A percentile compares a stretch with the other conserved stretches of the same genome.
These are phyloP conservation scores for Canis aureus DNA, from an alignment of 2,113 vertebrate genomes.

Conservation along the genomic window DNA sequence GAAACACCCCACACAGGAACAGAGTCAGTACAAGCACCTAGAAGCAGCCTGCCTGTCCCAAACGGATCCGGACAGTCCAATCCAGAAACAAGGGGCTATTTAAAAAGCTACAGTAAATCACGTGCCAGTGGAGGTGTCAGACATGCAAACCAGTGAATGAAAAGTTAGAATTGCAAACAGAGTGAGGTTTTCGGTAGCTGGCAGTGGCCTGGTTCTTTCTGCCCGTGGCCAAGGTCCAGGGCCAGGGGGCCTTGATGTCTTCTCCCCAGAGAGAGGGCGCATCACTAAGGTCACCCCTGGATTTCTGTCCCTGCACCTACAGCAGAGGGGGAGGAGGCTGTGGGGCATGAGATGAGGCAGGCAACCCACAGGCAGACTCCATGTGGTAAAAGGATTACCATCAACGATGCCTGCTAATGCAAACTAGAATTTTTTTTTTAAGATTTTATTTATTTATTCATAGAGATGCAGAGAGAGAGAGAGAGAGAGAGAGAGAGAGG, in stretches of 20 bases:
- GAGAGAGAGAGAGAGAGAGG: too few species aligned
- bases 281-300: background rate
- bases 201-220: background rate
- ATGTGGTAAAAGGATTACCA: background rate
- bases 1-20: background rate
- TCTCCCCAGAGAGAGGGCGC: background rate
- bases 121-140: slow-evolving; percentile 67
- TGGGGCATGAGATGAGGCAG: fast-evolving
- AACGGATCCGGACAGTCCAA: slow-evolving; percentile 42
- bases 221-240: background rate
- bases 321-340: background rate
- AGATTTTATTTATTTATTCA: too few species aligned
- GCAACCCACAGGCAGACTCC: background rate
- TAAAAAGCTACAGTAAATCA: slow-evolving; percentile 64
- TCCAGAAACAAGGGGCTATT: slow-evolving; percentile 48
- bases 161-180: background rate
- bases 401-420: background rate
- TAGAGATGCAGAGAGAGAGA: too few species aligned
- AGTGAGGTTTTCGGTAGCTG: background rate
- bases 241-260: background rate
- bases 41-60: background rate
- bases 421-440: background rate
- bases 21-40: background rate
- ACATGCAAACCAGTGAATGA: slow-evolving; percentile 22
- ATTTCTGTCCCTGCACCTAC: background rate